Conservation (phyloP, 2,797 vertebrate species). For the Heteromormyrus szaboi region DNA sequence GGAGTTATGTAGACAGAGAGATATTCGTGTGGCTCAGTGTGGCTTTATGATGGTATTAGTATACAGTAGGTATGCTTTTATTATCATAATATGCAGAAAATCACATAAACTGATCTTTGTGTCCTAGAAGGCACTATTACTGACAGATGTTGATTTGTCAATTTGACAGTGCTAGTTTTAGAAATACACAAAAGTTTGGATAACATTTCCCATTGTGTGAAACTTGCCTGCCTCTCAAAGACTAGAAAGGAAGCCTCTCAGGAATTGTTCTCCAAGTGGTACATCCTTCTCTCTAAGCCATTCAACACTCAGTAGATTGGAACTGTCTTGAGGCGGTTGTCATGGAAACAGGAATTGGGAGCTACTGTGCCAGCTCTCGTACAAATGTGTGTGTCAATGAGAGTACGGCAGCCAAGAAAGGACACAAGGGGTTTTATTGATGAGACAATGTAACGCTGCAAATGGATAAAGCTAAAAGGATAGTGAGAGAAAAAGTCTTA, state of each 20-base stretch:
- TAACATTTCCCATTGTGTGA: not conserved
- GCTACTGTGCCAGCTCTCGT: slow-evolving; percentile 28
- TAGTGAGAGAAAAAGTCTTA: not conserved
- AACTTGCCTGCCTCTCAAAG: not conserved
- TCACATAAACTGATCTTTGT: slow-evolving; percentile 23
- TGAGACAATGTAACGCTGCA: slow-evolving; percentile 6
- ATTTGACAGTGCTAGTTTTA: slow-evolving; percentile 1
- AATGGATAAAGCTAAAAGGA: slow-evolving; percentile 4
- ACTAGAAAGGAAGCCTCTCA: slow-evolving; percentile 15
- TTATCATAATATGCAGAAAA: not conserved
- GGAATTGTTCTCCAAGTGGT: slow-evolving; percentile 19
- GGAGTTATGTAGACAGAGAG: not conserved
- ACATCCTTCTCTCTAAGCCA: slow-evolving; percentile 41
- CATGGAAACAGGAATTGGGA: slow-evolving; percentile 50
- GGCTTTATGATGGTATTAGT: not conserved
- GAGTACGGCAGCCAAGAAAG: slow-evolving; percentile 42
- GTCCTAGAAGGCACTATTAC: slow-evolving; percentile 5
- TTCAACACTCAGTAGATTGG: slow-evolving; percentile 43
- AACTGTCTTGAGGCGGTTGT: slow-evolving; percentile 45
- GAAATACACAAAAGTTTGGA: not conserved
- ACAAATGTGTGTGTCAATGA: slow-evolving; percentile 47
- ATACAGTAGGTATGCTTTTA: not conserved
- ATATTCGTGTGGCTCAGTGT: not conserved
- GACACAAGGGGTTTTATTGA: slow-evolving; percentile 33
- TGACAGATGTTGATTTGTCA: slow-evolving; percentile 10